Conservation (phyloP, 2,888 invertebrate species). For the Ochropleura plecta region DNA sequence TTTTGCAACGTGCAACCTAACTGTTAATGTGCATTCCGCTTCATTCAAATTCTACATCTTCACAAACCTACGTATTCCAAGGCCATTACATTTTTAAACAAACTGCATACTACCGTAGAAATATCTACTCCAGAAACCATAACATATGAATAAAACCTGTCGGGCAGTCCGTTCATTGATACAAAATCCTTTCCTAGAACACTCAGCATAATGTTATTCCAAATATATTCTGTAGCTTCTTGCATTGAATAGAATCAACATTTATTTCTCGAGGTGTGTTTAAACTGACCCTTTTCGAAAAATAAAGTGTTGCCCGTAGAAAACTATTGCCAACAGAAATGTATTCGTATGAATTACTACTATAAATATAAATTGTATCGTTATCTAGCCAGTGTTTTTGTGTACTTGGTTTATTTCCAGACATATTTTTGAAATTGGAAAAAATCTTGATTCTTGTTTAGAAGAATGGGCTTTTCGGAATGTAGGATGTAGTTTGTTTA, state of each 20-base stretch:
- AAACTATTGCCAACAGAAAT: slow-evolving; percentile 62
- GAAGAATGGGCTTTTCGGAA: slow-evolving; percentile 30
- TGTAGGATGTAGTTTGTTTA: slow-evolving; percentile 14
- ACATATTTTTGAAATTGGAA: slow-evolving; percentile 58
- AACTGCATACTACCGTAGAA: slow-evolving; percentile 22
- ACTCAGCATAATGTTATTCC: slow-evolving; percentile 81
- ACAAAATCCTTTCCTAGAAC: slow-evolving; percentile 80
- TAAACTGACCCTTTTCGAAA: slow-evolving; percentile 69
- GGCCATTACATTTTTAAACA: slow-evolving; percentile 9
- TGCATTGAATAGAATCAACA: slow-evolving; percentile 80
- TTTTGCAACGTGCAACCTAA: background rate
- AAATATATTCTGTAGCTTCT: slow-evolving; percentile 79
- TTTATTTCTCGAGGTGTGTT: slow-evolving; percentile 70
- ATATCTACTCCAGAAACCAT: slow-evolving; percentile 50
- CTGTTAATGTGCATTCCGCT: background rate
- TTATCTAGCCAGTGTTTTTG: slow-evolving; percentile 38
- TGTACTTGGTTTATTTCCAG: slow-evolving; percentile 30
- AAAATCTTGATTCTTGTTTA: slow-evolving; percentile 28
- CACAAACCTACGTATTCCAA: background rate
- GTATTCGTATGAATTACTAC: slow-evolving; percentile 48
- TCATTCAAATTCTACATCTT: slow-evolving; percentile 29
- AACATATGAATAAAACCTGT: slow-evolving; percentile 66
- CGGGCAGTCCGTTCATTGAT: slow-evolving; percentile 74
- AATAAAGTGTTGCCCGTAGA: slow-evolving; percentile 64
- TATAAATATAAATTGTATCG: slow-evolving; percentile 62